Evolutionary conservation across 2,797 vertebrate genomes (phyloP), one percentile per base, ranked within the genome.

Genomic region (Anguilla marmorata): DNA sequence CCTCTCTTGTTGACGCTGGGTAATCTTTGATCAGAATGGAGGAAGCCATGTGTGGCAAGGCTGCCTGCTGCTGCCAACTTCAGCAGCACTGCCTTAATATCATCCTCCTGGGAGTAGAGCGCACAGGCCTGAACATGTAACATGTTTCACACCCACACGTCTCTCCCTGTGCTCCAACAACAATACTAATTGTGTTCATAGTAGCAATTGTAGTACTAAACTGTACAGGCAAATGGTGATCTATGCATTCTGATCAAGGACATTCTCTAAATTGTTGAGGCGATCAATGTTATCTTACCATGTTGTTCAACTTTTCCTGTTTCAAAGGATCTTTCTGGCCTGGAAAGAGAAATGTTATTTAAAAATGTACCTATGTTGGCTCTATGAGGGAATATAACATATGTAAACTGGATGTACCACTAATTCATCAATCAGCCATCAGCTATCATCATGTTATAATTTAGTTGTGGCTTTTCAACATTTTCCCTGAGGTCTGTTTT

Each of bases 1-100:
- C 90, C 88, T 88, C 89, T 91, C 66, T 89, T 90, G 76, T 37
- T 89, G 37, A 86, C 63, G 33, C 90, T 91, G 19, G 85, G 87
- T 19, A 86, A 41, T 12, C 9, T 12, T 60, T 87, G 91, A 3
- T 92, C 87, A 58, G 69, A 24, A 72, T 63, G 88, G 52, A 84
- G 41, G 37, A 90, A 86, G 0, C 50, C 63, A 21, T 90, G 92
- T 27, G 85, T 88, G 83, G 66, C 88, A 19, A 88, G 87, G 1
- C 90, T 84, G 50, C 85, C 69, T 30, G 50, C 48, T 14, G 88
- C 86, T 27, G 87, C 89, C 85, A 90, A 48, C 41, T 91, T 91
- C 89, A 90, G 88, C 58, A 93, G 72, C 2, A 88, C 85, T 27
- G 86, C 19, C 66, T 84, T 88, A 1, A 90, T 45, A 16, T 90